Evolutionary conservation across 2,797 vertebrate genomes (phyloP).

Genomic region (Clarias platycephalus): DNA sequence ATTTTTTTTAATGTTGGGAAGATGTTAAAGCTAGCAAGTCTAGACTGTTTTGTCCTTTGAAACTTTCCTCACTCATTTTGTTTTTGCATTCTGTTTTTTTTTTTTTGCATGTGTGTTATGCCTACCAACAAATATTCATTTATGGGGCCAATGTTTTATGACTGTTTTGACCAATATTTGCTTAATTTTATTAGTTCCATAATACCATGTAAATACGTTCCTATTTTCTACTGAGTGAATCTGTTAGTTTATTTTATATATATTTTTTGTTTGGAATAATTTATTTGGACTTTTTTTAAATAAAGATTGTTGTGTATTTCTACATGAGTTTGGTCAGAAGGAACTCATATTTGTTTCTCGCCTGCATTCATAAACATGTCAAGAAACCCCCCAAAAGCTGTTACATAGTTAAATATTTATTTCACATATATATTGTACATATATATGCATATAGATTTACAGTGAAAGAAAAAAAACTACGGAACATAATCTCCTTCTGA

Average conservation of each 20-base stretch:
- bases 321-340: slow-evolving; percentile 61
- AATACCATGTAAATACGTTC: slow-evolving; percentile 75
- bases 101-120: slow-evolving; percentile 69
- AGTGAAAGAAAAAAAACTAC: slow-evolving; percentile 35
- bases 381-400: slow-evolving; percentile 8
- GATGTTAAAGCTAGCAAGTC: slow-evolving; percentile 46
- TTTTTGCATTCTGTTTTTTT: slow-evolving; percentile 67
- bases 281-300: slow-evolving; percentile 91
- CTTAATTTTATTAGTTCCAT: slow-evolving; percentile 77
- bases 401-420: slow-evolving; percentile 59
- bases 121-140: slow-evolving; percentile 73
- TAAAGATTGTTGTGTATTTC: slow-evolving; percentile 89
- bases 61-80: slow-evolving; percentile 64
- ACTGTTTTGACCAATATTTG: slow-evolving; percentile 90
- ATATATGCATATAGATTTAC: slow-evolving; percentile 55
- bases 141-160: slow-evolving; percentile 87
- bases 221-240: slow-evolving; percentile 92
- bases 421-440: slow-evolving; percentile 49
- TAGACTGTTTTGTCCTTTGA: slow-evolving; percentile 63
- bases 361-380: not conserved
- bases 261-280: slow-evolving; percentile 78
- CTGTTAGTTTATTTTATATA: slow-evolving; percentile 86
- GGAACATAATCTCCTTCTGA: slow-evolving; percentile 37
- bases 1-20: slow-evolving; percentile 57
- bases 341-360: not conserved